phyloP scores from a whole-genome alignment of 2,113 vertebrate species.

The Spilogale gracilis region DNA sequence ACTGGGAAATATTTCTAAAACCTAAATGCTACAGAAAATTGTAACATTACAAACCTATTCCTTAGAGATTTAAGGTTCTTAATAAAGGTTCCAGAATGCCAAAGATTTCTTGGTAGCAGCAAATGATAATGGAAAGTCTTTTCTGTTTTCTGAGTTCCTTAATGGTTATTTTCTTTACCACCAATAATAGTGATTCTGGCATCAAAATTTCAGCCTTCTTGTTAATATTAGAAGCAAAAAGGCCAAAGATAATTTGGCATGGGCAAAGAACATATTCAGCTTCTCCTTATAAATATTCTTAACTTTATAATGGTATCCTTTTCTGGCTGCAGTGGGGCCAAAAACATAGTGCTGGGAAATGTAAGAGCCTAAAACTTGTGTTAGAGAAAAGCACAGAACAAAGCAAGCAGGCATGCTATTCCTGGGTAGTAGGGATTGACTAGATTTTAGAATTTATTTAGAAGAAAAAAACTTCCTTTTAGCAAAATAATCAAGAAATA shows the following conservation, averaged over 20 bases:
- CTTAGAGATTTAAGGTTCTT: conserved; percentile 53
- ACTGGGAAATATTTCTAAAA: conserved; percentile 60
- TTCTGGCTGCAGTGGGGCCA: background rate
- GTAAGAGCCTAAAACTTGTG: background rate
- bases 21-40: conserved; percentile 39
- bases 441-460: conserved; percentile 5
- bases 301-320: background rate
- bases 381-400: background rate
- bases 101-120: background rate
- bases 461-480: background rate
- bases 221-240: conserved; percentile 37
- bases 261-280: background rate
- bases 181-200: background rate
- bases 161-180: conserved; percentile 40
- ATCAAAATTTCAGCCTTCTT: conserved; percentile 12
- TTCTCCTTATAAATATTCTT: background rate
- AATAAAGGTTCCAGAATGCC: conserved; percentile 53
- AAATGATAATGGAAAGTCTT: background rate
- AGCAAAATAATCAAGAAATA: background rate
- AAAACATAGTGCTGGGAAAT: background rate
- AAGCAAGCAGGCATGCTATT: background rate
- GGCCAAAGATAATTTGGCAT: background rate
- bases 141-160: conserved; percentile 22
- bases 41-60: conserved; percentile 47
- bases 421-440: background rate